A percentile compares a stretch with the other conserved stretches of the same genome.
These are phyloP conservation scores for Abrostola tripartita DNA, from an alignment of 2,888 invertebrate genomes.

Conservation along the genomic window DNA sequence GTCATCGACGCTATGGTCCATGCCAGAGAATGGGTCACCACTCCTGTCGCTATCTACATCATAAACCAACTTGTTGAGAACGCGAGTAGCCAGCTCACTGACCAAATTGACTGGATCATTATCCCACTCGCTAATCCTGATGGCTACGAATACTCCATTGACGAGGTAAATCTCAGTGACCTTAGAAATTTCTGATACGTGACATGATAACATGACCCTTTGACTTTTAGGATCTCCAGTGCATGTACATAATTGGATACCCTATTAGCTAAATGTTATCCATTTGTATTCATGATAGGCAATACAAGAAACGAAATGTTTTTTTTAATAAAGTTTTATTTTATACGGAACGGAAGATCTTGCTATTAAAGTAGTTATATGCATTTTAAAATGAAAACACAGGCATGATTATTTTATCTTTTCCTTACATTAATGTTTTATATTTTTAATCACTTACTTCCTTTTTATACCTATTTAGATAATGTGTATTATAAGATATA, in stretches of 20 bases:
- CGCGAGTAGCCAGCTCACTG: slow-evolving; percentile 81
- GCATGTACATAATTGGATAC: slow-evolving; percentile 41
- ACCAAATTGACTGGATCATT: slow-evolving; percentile 90
- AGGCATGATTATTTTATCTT: too few relatives aligned
- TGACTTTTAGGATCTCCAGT: slow-evolving; percentile 18
- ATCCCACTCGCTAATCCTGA: slow-evolving; percentile 92
- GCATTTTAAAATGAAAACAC: too few relatives aligned
- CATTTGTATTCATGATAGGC: slow-evolving; percentile 39
- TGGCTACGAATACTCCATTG: slow-evolving; percentile 91
- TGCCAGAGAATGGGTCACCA: slow-evolving; percentile 92
- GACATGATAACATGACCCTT: slow-evolving; percentile 8
- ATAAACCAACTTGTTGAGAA: slow-evolving; percentile 90
- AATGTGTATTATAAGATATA: too few relatives aligned
- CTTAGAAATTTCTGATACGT: slow-evolving; percentile 12
- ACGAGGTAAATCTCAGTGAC: slow-evolving; percentile 61
- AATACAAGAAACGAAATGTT: neutral
- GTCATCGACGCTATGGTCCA: slow-evolving; percentile 90
- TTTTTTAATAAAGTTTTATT: slow-evolving; percentile 10
- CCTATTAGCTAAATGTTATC: slow-evolving; percentile 22
- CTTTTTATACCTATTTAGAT: too few relatives aligned
- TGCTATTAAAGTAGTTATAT: too few relatives aligned
- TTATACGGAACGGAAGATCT: neutral
- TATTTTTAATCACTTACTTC: too few relatives aligned
- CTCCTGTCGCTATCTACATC: slow-evolving; percentile 90
- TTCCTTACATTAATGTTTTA: too few relatives aligned